phyloP scores from a whole-genome alignment of 2,113 vertebrate species.

The Aphyosemion australe region DNA sequence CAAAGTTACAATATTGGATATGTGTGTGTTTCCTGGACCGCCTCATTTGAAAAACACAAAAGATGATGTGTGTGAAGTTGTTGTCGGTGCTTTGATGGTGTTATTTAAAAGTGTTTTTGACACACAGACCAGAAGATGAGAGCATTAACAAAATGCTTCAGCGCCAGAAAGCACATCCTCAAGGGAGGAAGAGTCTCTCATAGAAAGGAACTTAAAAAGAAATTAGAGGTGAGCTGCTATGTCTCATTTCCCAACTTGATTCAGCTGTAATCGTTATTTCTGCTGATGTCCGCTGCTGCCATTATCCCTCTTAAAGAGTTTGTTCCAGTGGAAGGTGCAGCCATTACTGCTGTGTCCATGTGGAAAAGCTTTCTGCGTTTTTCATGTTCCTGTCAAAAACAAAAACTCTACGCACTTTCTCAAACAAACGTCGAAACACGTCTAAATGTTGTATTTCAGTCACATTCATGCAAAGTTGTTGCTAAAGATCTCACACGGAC shows the following conservation, averaged over 20 bases:
- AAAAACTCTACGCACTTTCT: too few relatives aligned
- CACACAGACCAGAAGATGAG: slow-evolving; percentile 38
- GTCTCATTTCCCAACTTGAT: slow-evolving; percentile 57
- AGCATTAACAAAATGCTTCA: slow-evolving; percentile 30
- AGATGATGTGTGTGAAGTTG: slow-evolving; percentile 14
- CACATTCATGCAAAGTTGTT: too few relatives aligned
- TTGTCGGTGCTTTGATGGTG: slow-evolving; percentile 36
- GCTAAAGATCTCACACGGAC: too few relatives aligned
- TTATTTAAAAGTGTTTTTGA: slow-evolving; percentile 25
- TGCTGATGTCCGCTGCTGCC: slow-evolving; percentile 35
- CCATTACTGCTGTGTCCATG: slow-evolving; percentile 17
- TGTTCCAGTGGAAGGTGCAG: slow-evolving; percentile 21
- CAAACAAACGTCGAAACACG: too few relatives aligned
- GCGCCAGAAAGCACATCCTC: slow-evolving; percentile 39
- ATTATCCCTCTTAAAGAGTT: slow-evolving; percentile 30
- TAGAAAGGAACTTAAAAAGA: slow-evolving; percentile 1
- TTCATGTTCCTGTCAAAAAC: too few relatives aligned
- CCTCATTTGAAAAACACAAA: slow-evolving; percentile 6
- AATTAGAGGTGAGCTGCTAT: slow-evolving; percentile 29
- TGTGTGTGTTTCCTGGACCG: neutral
- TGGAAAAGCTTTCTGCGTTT: slow-evolving; percentile 26
- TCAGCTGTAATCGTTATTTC: slow-evolving; percentile 34
- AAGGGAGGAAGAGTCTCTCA: slow-evolving; percentile 21
- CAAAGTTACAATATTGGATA: neutral
- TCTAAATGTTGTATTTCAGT: too few relatives aligned